These are phyloP conservation scores for Periplaneta americana DNA, from an alignment of 1,140 invertebrate genomes.

Conservation along the genomic window DNA sequence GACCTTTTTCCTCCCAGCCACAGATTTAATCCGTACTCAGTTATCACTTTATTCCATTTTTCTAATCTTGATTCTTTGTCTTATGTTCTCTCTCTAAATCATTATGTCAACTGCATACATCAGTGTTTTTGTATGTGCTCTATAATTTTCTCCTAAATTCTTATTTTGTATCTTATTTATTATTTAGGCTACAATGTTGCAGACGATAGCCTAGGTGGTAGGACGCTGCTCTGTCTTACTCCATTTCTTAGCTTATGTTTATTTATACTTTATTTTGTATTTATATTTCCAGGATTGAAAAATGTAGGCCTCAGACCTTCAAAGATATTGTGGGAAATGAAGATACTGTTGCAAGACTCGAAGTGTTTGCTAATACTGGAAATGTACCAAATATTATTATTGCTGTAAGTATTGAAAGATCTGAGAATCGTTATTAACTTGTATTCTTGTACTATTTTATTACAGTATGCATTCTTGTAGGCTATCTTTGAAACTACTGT, in stretches of 20 bases:
- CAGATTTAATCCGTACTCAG: no score
- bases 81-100: no score
- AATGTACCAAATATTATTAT: constrained; percentile 98
- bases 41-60: no score
- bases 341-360: constrained; percentile 83
- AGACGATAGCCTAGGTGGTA: no score
- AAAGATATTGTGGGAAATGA: constrained; percentile 95
- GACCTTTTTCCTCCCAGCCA: no score
- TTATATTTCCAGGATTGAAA: constrained; percentile 82
- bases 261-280: no score
- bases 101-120: not conserved
- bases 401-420: constrained; percentile 53
- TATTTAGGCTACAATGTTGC: no score
- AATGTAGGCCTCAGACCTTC: constrained; percentile 88
- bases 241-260: not conserved
- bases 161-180: no score
- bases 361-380: constrained; percentile 85
- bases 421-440: not conserved
- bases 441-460: not conserved
- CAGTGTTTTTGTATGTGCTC: not conserved
- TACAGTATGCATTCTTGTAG: no score
- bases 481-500: no score
- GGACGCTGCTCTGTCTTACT: not conserved
- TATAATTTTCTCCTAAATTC: not conserved
- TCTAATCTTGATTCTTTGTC: no score